Evolutionary conservation across 2,888 invertebrate species (phyloP), one percentile per base, ranked within the genome.

Genomic region (Fissipunctia ypsillon): DNA sequence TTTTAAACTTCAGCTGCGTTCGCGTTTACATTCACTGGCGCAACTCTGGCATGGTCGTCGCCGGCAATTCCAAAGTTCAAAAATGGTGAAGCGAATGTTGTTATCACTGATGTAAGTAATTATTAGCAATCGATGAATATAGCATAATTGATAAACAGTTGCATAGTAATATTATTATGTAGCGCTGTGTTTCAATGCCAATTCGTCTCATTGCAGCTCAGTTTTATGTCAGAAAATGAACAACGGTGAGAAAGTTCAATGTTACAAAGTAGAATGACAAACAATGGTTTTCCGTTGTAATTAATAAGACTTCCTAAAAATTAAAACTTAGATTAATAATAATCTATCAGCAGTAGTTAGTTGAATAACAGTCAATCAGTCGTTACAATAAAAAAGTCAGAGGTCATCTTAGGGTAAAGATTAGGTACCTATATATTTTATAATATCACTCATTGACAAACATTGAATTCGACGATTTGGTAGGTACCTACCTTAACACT

Each of bases 41-140:
- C 96, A 41, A 93, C 93, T 12, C 87, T 96, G 69, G 95, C 96
- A 14, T 97, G 96, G 96, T 93, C 97, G 0, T 97, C 97, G 2
- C 97, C 97, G n/a, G 96, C 96, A 41, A 93, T 97, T 84, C 96
- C 96, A 57, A 96, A 96, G 90, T 93, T 97, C 86, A 93, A 92
- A 82, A 94, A 87, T 74, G 95, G 95, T 25, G 94, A 94, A 80
- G 92, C 95, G 6, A 90, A 92, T 80, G 81, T 96, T 63, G 76
- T 90, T 73, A 94, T 96, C 67, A 93, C 93, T 57, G 94, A 96
- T 86, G 96, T 96, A 89, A 93, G 95, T 92, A 71, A 63, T 67
- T 54, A 69, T 71, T 56, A 25, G 25, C 25, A 63, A 74, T 81
- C 31, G 38, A 60, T 4, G 45, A 41, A 60, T 76, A 35, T 14